These are phyloP conservation scores for Aphelocoma californica DNA, from an alignment of 2,797 vertebrate species.

Conservation along the genomic window DNA sequence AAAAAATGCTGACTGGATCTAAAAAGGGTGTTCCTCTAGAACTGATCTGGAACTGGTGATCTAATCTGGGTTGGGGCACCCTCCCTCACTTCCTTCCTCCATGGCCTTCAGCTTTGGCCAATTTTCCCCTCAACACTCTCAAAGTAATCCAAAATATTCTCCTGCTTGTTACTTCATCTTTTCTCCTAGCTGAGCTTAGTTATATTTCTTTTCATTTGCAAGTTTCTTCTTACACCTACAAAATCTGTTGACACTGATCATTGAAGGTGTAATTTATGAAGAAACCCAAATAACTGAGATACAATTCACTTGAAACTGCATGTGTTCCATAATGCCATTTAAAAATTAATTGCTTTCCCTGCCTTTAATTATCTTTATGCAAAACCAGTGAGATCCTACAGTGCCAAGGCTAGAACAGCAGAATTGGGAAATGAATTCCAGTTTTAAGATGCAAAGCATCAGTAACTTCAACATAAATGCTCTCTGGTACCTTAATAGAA, in stretches of 20 bases:
- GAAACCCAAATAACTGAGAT: not conserved
- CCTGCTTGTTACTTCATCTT: not conserved
- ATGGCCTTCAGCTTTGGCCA: not conserved
- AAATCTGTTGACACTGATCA: not conserved
- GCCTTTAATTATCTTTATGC: not conserved
- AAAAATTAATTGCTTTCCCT: not conserved
- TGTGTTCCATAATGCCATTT: not conserved
- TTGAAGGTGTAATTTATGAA: not conserved
- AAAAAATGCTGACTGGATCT: not conserved
- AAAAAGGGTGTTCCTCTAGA: not conserved
- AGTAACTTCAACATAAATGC: not conserved
- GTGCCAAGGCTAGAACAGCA: not conserved
- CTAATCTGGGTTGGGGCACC: not conserved
- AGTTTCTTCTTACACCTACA: not conserved
- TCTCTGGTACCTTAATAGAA: not conserved
- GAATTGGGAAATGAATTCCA: not conserved
- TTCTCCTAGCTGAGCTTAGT: not conserved
- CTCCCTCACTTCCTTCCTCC: not conserved
- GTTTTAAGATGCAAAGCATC: not conserved
- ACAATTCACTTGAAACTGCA: not conserved
- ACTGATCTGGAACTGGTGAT: not conserved
- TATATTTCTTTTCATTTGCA: not conserved
- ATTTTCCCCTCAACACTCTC: not conserved
- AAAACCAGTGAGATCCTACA: not conserved
- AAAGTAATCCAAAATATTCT: not conserved